Base-by-base conservation (phyloP, 2,797 vertebrate species). In the Fringilla coelebs region DNA sequence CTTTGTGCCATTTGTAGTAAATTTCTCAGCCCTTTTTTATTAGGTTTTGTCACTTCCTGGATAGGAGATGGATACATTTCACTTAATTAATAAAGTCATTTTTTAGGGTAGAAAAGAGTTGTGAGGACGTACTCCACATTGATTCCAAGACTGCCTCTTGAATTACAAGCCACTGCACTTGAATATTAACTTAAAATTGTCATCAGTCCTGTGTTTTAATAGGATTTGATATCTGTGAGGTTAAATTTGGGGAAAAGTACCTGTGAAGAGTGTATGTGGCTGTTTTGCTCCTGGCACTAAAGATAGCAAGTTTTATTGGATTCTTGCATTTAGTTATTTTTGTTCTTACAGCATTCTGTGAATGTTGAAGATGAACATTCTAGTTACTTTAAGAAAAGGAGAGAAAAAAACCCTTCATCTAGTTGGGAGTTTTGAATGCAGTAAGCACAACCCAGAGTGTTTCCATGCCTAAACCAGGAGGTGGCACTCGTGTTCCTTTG, bases 401-500 rank as follows among this genome's bases (percentile, higher is more conserved):
- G 25, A 52, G 2, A 13, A 38, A 24, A 21, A 8, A 5, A 6
- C 6, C 2, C 28, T 26, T 0, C 9, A 12, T 26, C 6, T 12
- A 7, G 21, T 34, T 43, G 7, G 6, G 74, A 43, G 14, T 75
- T 84, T 28, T 41, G 46, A 81, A 38, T 32, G 25, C 36, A 15
- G 0, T 31, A 10, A 61, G 48, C 19, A n/a, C 70, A 68, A 5
- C 54, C 12, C 15, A 2, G 6, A 25, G 67, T 62, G 45, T 75
- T 93, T 94, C 74, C 68, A 5, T 34, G 41, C 14, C 7, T 63
- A 40, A 88, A 68, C 96, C 97, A 95, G 85, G 26, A 96, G 96
- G 65, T 97, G 96, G 96, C 94, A 70, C 76, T 91, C 60, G 1
- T 8, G 82, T 70, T 76, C 41, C 55, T 83, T 89, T 1, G 5